phyloP scores from a whole-genome alignment of 2,797 vertebrate genomes.

The Coilia nasus region DNA sequence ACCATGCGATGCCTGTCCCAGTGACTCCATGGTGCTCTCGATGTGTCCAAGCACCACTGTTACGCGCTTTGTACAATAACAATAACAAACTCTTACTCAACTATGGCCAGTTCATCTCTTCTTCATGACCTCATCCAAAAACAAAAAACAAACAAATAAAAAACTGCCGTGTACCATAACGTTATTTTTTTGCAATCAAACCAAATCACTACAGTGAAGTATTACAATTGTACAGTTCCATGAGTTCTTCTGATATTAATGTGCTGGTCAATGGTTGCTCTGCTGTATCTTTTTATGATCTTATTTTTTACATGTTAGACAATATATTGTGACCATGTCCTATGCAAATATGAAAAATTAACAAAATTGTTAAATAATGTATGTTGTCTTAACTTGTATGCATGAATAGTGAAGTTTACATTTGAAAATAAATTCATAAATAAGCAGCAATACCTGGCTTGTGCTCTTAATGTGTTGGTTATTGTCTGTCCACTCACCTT shows the following conservation, averaged over 20 bases:
- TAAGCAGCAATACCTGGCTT: conserved; percentile 63
- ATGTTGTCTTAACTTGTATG: conserved; percentile 94
- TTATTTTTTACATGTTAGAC: conserved; percentile 98
- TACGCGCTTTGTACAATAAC: conserved; percentile 76
- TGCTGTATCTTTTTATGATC: conserved; percentile 93
- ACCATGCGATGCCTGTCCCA: conserved; percentile 81
- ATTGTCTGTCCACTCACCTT: background rate
- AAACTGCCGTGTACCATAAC: conserved; percentile 74
- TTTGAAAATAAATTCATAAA: conserved; percentile 97
- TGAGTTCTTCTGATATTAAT: conserved; percentile 73
- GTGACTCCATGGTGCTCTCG: conserved; percentile 76
- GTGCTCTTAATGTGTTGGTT: background rate
- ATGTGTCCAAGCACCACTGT: conserved; percentile 68
- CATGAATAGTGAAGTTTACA: conserved; percentile 99
- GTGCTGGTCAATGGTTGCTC: conserved; percentile 90
- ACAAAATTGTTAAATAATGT: conserved; percentile 89
- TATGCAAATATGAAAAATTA: conserved; percentile 94
- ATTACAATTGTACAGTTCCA: conserved; percentile 90
- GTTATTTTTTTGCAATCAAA: conserved; percentile 69
- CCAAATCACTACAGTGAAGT: conserved; percentile 92
- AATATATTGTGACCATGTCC: conserved; percentile 97
- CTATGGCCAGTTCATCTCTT: conserved; percentile 79
- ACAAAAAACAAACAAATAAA: background rate
- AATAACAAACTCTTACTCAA: conserved; percentile 66
- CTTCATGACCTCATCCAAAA: conserved; percentile 72